Percentiles rank a stretch among this genome's conserved stretches.
phyloP scores from a whole-genome alignment of 2,113 vertebrate genomes.

The Probosciger aterrimus region DNA sequence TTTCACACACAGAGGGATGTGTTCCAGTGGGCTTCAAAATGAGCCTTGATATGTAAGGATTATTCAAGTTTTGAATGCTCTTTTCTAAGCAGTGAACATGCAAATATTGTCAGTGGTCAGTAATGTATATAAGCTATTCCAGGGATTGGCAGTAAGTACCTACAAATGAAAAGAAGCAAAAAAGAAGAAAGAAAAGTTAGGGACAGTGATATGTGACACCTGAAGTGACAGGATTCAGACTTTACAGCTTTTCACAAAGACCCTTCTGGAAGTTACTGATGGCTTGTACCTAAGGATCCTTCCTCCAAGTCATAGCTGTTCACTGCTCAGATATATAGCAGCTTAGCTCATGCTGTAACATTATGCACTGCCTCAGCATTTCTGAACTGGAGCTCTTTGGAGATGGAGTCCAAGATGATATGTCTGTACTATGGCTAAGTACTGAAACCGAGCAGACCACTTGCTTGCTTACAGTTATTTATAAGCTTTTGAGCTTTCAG shows the following conservation, averaged over 20 bases:
- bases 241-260: neutral
- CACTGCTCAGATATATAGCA: neutral
- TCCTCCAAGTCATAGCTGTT: neutral
- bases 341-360: neutral
- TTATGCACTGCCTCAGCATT: neutral
- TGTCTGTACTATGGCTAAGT: neutral
- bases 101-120: neutral
- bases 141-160: neutral
- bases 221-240: neutral
- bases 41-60: neutral
- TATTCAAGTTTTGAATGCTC: neutral
- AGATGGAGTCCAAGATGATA: neutral
- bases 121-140: neutral
- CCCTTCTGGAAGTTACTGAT: neutral
- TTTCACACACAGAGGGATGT: neutral
- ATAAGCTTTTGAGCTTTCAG: conserved; percentile 13
- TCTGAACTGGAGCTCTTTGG: neutral
- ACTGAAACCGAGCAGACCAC: neutral
- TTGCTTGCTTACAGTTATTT: neutral
- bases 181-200: neutral
- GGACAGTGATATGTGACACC: neutral
- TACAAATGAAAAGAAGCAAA: neutral
- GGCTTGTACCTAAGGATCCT: neutral
- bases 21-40: neutral
- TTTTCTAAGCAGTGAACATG: neutral